Percentiles rank a stretch among this genome's conserved stretches.
Evolutionary conservation across 2,113 vertebrate species (phyloP).

Genomic region (Myrmophylax atrothorax): DNA sequence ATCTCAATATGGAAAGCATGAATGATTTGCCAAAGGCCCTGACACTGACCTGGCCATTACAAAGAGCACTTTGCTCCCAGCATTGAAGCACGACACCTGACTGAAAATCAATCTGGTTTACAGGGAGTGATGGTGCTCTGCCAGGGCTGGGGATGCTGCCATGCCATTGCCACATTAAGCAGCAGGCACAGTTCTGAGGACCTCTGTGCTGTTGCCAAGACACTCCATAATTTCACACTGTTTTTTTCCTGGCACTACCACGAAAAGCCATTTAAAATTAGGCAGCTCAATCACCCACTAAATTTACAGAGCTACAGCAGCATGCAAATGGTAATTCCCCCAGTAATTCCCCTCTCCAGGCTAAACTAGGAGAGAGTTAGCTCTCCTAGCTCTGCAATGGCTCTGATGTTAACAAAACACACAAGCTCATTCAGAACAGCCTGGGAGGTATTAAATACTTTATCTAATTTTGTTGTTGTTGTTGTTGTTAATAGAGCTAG

Average conservation of each 20-base stretch:
- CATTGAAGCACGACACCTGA: background rate
- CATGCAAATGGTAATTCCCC: background rate
- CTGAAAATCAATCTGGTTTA: background rate
- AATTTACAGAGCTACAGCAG: background rate
- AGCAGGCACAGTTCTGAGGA: background rate
- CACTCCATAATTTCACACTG: background rate
- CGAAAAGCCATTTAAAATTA: background rate
- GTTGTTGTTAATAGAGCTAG: background rate
- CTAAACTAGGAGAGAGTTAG: background rate
- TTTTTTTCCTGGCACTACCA: background rate
- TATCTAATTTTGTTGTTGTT: background rate
- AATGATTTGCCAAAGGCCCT: background rate
- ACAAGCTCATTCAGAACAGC: background rate
- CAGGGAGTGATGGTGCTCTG: background rate
- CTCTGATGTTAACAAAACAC: slow-evolving; percentile 12
- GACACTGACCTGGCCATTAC: background rate
- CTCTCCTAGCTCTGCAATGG: background rate
- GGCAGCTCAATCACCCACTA: background rate
- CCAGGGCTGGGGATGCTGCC: background rate
- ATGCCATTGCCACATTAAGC: background rate
- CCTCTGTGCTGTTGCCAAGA: background rate
- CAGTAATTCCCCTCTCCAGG: background rate
- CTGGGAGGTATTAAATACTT: slow-evolving; percentile 21
- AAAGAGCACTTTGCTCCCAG: background rate
- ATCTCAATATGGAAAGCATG: background rate